Base-by-base conservation (phyloP, 2,888 invertebrate genomes). In the Anodontia alba region DNA sequence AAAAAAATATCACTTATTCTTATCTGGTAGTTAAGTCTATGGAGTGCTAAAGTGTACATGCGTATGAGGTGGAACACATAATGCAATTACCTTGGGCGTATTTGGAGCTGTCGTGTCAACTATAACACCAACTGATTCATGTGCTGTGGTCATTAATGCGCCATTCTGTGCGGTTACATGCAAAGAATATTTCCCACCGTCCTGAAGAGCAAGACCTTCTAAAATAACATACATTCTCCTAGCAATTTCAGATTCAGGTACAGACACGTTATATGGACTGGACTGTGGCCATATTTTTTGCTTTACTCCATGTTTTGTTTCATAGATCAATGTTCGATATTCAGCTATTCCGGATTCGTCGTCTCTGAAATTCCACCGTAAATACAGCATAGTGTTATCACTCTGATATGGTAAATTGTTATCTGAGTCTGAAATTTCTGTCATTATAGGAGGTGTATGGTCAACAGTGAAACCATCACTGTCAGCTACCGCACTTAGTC, bases 61-160 rank as follows among this genome's bases (percentile, higher is more conserved):
- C n/a, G n/a, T n/a, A n/a, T n/a, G n/a, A n/a, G n/a, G n/a, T n/a
- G n/a, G n/a, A n/a, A n/a, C n/a, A n/a, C n/a, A n/a, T n/a, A n/a
- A n/a, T n/a, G n/a, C n/a, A n/a, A n/a, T 78, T 81, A 90, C 90
- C 81, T 86, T 81, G n/a, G 84, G 83, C 1, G 78, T 26, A 8
- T 49, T 73, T 10, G 91, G 91, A 12, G 89, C 83, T 1, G 89
- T 86, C n/a, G 78, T 84, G 73, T 91, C 91, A 26, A 91, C 78
- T 1, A 79, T 87, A 15, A 91, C 86, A 7, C 89, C 90, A 5
- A 73, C 43, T 0, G 90, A 88, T 71, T 91, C 87, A 8, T 88
- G 87, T 1, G 86, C 77, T 1, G 88, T 84, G 8, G 89, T 76
- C 71, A 90, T 75, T 20, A 77, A 46, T 10, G 89, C 90, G 10